Base-by-base conservation (phyloP, 2,888 invertebrate species). In the Coenonympha arcania region DNA sequence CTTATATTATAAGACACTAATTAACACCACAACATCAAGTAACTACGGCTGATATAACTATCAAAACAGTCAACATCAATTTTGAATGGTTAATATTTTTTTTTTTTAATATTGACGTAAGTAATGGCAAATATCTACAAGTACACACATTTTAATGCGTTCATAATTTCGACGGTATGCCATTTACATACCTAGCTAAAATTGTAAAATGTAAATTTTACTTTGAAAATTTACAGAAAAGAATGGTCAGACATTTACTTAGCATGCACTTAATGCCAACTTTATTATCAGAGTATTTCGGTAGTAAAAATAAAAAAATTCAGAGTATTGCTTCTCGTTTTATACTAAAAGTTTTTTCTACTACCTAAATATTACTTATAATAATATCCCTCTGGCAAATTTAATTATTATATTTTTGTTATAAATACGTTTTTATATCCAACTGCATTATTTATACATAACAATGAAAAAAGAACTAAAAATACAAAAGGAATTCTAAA, bases 51-150 rank as follows among this genome's bases (percentile, higher is more conserved):
- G 77, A 79, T 86, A 84, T 83, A 83, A 81, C 84, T 84, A 84
- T 85, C 82, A 87, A 83, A 87, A 87, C 87, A 87, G 85, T 87
- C 87, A 87, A 87, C 87, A 87, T 85, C 86, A 79, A 87, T 83
- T 86, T 82, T 71, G 82, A 83, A 86, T 87, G 81, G 76, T 82
- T 68, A 76, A 72, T 76, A 73, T 76, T 77, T 73, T 65, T 74
- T 76, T 77, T 73, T 74, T 75, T 79, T 81, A 80, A 79, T 76
- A 81, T 82, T 82, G 76, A 80, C 75, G 65, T 80, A 80, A 79
- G 65, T 80, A 80, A 79, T 79, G 76, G 81, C 79, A 77, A 84
- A 83, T 83, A 84, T 84, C 80, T 86, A 85, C 84, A 84, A n/a
- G n/a, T 71, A 79, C 79, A 79, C 79, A 80, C 76, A 78, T 68